phyloP scores from a whole-genome alignment of 2,113 vertebrate species.

The Pipa parva region DNA sequence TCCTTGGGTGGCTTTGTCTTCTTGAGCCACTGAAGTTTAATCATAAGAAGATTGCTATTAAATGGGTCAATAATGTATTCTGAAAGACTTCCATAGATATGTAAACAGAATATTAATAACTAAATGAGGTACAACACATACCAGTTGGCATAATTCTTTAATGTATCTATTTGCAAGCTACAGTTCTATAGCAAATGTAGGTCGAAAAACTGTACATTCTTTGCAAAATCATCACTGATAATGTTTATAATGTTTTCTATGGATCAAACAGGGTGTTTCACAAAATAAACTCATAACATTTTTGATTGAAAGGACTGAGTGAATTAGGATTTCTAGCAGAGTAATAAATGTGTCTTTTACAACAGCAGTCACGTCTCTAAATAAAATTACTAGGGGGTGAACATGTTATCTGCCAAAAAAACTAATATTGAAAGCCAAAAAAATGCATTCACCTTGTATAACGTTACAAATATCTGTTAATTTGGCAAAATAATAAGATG shows the following conservation, averaged over 20 bases:
- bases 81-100: too few species aligned
- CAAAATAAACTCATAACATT: constrained; percentile 17
- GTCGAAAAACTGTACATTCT: neutral
- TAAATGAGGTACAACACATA: too few species aligned
- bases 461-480: constrained; percentile 31
- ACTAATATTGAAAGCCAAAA: constrained; percentile 51
- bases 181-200: neutral
- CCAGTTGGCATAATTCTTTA: too few species aligned
- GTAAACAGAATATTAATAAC: too few species aligned
- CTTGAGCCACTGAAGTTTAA: too few species aligned
- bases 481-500: constrained; percentile 29
- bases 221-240: neutral
- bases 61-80: too few species aligned
- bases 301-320: constrained; percentile 45
- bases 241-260: neutral
- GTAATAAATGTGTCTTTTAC: constrained; percentile 49
- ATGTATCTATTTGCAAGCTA: neutral
- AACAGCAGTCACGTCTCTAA: constrained; percentile 53
- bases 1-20: too few species aligned
- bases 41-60: too few species aligned
- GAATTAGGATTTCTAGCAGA: constrained; percentile 37
- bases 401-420: constrained; percentile 52
- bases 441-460: constrained; percentile 46
- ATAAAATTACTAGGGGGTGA: constrained; percentile 61
- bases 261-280: neutral